Base-by-base conservation (phyloP, 2,797 vertebrate genomes). In the Cynodonichthys magdalenae region DNA sequence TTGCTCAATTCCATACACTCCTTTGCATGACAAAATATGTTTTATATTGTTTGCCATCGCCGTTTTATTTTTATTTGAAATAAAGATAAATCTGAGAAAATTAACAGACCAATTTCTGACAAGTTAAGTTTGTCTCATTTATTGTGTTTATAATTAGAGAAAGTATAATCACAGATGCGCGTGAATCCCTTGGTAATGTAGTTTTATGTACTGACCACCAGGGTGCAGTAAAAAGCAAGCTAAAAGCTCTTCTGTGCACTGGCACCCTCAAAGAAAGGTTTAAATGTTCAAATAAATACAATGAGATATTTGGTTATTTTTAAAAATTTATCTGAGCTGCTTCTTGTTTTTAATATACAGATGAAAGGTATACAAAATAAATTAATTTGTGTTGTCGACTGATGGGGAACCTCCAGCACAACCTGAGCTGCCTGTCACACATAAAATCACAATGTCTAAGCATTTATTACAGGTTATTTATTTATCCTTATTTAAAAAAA, bases 211-310 rank as follows among this genome's bases (percentile, higher is more conserved):
- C 4, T 70, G 58, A 71, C 82, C 88, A 91, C 70, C 75, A 88
- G 88, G 72, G 82, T 7, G 79, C 84, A 81, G 81, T 77, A 66
- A 65, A 2, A 47, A 52, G 55, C 59, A 66, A 60, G 2, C n/a
- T 63, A 54, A 65, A 2, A 78, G 63, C 42, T 15, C n/a, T 18
- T 8, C 17, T 29, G 29, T 55, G 3, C 6, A 15, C 15, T 14
- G 5, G 15, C 31, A 19, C 5, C 19, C 36, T 14, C 3, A 39
- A 2, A 14, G 1, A 11, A 31, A 31, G 31, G 6, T 14, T 39
- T 39, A 12, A 4, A 39, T 39, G 44, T 29, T 34, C 31, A 34
- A 34, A 45, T 12, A 29, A 15, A 34, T 7, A n/a, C 15, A 29
- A 19, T 27, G 9, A 50, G 15, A 41, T 41, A 4, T 15, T 18